Percentiles rank a stretch among this genome's conserved stretches.
These are phyloP conservation scores for Caenorhabditis sp. DNA, from an alignment of 2,888 invertebrate species.

Conservation along the genomic window DNA sequence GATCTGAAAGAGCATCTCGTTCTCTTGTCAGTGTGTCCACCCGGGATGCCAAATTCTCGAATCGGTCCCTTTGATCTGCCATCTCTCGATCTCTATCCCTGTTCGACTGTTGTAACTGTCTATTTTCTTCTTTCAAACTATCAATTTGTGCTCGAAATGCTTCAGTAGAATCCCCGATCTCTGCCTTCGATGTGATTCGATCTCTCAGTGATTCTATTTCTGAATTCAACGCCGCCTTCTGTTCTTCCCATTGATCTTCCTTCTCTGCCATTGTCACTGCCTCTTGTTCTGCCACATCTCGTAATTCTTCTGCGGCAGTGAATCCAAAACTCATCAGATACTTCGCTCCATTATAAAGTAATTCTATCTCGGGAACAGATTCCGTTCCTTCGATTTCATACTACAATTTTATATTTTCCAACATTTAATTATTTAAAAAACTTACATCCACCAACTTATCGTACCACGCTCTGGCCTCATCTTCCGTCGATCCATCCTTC, in stretches of 20 bases:
- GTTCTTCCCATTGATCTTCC: conserved; percentile 81
- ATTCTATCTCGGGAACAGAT: conserved; percentile 68
- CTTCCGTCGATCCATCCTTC: conserved; percentile 60
- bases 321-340: conserved; percentile 71
- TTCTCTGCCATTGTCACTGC: conserved; percentile 78
- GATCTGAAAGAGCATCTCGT: conserved; percentile 73
- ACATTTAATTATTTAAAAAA: background rate
- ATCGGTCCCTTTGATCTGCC: conserved; percentile 79
- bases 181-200: conserved; percentile 76
- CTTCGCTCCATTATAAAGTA: conserved; percentile 73
- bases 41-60: conserved; percentile 75
- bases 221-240: conserved; percentile 73
- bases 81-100: conserved; percentile 81
- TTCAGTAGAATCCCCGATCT: conserved; percentile 68
- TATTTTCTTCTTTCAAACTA: conserved; percentile 81
- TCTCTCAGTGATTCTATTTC: conserved; percentile 79
- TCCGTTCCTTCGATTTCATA: conserved; percentile 76
- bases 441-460: conserved; percentile 72
- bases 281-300: conserved; percentile 79
- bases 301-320: conserved; percentile 79
- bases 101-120: conserved; percentile 77
- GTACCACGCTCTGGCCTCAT: conserved; percentile 75
- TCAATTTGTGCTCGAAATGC: conserved; percentile 79
- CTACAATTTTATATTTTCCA: conserved; percentile 31
- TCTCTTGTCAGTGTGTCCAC: conserved; percentile 77